Percentiles rank a stretch among this genome's conserved stretches.
These are phyloP conservation scores for Lysiphlebus fabarum DNA, from an alignment of 1,140 invertebrate species.

Conservation along the genomic window DNA sequence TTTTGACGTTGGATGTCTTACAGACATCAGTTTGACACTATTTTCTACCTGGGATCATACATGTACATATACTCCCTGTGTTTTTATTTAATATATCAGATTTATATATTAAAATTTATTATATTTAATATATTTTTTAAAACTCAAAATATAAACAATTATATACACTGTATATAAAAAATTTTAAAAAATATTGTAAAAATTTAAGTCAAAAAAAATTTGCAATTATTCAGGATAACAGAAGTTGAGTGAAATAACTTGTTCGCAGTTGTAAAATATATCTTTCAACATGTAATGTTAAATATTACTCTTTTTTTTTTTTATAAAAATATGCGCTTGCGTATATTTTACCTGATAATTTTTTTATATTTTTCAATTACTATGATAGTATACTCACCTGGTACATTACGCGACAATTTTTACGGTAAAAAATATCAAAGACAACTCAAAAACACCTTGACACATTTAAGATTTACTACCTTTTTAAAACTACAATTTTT, in stretches of 20 bases:
- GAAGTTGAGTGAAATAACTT: slow-evolving; percentile 32
- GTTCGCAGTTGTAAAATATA: slow-evolving; percentile 1
- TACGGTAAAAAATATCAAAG: slow-evolving; percentile 48
- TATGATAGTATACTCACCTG: slow-evolving; percentile 42
- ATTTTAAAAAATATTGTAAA: slow-evolving; percentile 24
- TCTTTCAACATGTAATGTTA: slow-evolving; percentile 39
- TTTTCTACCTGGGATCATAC: no score
- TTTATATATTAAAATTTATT: no score
- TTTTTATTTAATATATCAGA: no score
- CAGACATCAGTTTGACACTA: no score
- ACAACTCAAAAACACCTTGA: background rate
- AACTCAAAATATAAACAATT: background rate
- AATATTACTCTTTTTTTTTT: background rate
- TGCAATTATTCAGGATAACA: slow-evolving; percentile 47
- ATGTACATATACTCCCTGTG: no score
- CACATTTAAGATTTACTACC: no score
- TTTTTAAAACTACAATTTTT: no score
- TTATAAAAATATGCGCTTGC: background rate
- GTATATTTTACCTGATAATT: background rate
- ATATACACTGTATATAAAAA: background rate
- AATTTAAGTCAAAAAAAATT: slow-evolving; percentile 37
- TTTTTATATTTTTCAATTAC: background rate
- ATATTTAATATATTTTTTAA: slow-evolving; percentile 16
- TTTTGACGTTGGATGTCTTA: no score
- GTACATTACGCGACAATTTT: slow-evolving; percentile 48